These are phyloP conservation scores for Zaprionus obscuricornis DNA, from an alignment of 2,888 invertebrate species.

Conservation along the genomic window DNA sequence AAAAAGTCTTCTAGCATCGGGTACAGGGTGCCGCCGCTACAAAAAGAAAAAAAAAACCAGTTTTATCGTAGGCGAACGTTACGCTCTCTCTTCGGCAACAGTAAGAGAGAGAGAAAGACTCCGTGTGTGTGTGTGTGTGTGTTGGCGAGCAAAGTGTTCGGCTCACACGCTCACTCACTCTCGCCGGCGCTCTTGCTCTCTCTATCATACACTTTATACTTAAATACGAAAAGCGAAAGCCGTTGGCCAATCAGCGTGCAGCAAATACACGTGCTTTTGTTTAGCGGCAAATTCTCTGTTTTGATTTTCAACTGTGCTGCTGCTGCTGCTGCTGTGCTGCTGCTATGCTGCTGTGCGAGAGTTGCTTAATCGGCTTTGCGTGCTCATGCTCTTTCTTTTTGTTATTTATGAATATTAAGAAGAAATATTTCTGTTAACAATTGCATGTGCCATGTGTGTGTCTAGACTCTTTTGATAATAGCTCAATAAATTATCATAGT, in stretches of 20 bases:
- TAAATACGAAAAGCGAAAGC: conserved; percentile 69
- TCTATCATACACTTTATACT: conserved; percentile 33
- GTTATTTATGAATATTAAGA: too few relatives aligned
- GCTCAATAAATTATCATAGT: too few relatives aligned
- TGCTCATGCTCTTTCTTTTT: too few relatives aligned
- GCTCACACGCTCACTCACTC: conserved; percentile 4
- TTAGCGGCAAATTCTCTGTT: conserved; percentile 63
- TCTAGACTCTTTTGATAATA: too few relatives aligned
- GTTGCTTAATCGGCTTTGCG: conserved; percentile 6
- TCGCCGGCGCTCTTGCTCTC: conserved; percentile 14
- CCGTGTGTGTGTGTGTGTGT: too few relatives aligned
- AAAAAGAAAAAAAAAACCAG: conserved; percentile 32
- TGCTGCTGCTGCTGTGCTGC: not conserved
- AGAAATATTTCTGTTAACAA: too few relatives aligned
- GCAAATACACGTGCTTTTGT: conserved; percentile 59
- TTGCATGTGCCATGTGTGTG: too few relatives aligned
- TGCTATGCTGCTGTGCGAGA: conserved; percentile 8
- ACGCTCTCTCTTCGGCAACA: conserved; percentile 18
- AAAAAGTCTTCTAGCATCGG: not conserved
- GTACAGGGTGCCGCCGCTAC: conserved; percentile 41
- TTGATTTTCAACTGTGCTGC: conserved; percentile 54
- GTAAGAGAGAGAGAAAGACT: conserved; percentile 35
- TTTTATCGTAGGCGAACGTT: conserved; percentile 23
- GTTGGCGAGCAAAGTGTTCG: conserved; percentile 7
- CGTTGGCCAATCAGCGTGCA: conserved; percentile 54